A percentile compares a stretch with the other conserved stretches of the same genome.
phyloP scores from a whole-genome alignment of 2,113 vertebrate species.

The Scartelaos histophorus region DNA sequence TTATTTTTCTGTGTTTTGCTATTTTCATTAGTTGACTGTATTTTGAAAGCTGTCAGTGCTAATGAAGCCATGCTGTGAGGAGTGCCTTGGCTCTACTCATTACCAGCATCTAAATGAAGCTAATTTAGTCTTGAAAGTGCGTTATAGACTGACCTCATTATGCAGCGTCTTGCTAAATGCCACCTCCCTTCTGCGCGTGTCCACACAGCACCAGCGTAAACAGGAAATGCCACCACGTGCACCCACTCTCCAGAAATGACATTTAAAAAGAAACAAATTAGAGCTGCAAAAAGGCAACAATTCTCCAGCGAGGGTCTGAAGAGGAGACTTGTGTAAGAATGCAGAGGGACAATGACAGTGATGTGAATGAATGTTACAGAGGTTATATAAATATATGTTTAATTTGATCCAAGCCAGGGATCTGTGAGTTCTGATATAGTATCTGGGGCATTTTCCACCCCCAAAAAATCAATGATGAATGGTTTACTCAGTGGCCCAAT shows the following conservation, averaged over 20 bases:
- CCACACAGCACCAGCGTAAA: conserved; percentile 11
- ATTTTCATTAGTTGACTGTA: conserved; percentile 14
- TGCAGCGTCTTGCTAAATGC: conserved; percentile 22
- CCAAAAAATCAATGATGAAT: not conserved
- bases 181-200: conserved; percentile 5
- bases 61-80: conserved; percentile 19
- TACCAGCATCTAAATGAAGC: conserved; percentile 32
- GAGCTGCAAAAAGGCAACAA: not conserved
- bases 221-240: conserved; percentile 20
- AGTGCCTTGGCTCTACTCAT: conserved; percentile 24
- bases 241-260: conserved; percentile 25
- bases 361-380: not conserved
- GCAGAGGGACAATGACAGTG: not conserved
- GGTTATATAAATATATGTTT: not conserved
- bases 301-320: not conserved
- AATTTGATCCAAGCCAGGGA: not conserved
- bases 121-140: conserved; percentile 33
- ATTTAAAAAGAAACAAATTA: conserved; percentile 34
- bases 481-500: not conserved
- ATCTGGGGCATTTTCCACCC: not conserved
- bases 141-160: conserved; percentile 29
- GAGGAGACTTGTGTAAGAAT: not conserved
- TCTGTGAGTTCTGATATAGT: not conserved
- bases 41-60: conserved; percentile 18
- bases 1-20: not conserved